phyloP scores from a whole-genome alignment of 2,113 vertebrate species.

The human (Homo sapiens) region GRCh38 chr5:56865001-56865500 shows the following conservation, averaged over 20 bases:
- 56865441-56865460: constrained; percentile 94
- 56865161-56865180: not conserved
- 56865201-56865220: not conserved
- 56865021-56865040: not conserved
- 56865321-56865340: constrained; percentile 83
- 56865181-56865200: not conserved
- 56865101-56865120: not conserved
- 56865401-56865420: constrained; percentile 91
- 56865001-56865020: not conserved
- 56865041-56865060: not conserved
- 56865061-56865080: not conserved
- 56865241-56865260: not conserved
- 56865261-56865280: not conserved
- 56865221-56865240: not conserved
- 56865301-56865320: not conserved
- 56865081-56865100: not conserved
- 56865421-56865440: constrained; percentile 94
- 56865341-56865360: constrained; percentile 94
- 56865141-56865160: not conserved
- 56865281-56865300: not conserved
- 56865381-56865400: constrained; percentile 93
- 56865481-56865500: constrained; percentile 12
- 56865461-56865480: not conserved
- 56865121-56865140: not conserved
- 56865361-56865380: constrained; percentile 93